Conservation (phyloP, 2,888 invertebrate species). For the Acrocyrtus sp. region DNA sequence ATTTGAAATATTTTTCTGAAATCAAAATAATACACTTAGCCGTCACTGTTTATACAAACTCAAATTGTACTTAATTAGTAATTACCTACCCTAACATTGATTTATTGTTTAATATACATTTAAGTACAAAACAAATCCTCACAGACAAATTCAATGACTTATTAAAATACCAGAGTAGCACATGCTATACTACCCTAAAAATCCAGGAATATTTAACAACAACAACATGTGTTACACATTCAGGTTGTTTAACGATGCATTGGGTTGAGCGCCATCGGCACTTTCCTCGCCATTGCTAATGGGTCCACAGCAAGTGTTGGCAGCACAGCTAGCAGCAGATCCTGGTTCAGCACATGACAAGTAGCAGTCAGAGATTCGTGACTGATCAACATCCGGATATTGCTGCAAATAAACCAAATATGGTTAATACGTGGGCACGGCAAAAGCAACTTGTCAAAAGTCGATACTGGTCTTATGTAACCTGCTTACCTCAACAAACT, state of each 20-base stretch:
- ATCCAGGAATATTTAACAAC: slow-evolving; percentile 2
- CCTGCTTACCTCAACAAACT: slow-evolving; percentile 95
- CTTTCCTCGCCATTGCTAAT: slow-evolving; percentile 20
- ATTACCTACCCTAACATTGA: no score
- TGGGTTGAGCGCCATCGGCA: slow-evolving; percentile 15
- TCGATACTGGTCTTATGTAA: no score
- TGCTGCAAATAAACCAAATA: slow-evolving; percentile 44
- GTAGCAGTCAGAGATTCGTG: slow-evolving; percentile 74
- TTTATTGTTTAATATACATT: no score
- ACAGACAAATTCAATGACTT: no score
- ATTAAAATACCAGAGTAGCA: not conserved
- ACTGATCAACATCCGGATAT: slow-evolving; percentile 54
- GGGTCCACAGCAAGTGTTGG: slow-evolving; percentile 90
- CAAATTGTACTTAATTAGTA: no score
- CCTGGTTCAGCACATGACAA: slow-evolving; percentile 85
- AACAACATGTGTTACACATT: slow-evolving; percentile 22
- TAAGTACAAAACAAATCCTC: no score
- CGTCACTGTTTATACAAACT: no score
- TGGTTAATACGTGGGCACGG: no score
- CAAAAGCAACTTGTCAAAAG: no score
- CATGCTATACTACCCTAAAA: not conserved
- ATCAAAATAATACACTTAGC: no score
- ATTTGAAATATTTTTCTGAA: no score
- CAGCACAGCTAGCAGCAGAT: slow-evolving; percentile 77
- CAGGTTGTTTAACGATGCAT: slow-evolving; percentile 1